Evolutionary conservation across 2,113 vertebrate species (phyloP), one percentile per base, ranked within the genome.

Genomic region (Pogonocichla stellata): DNA sequence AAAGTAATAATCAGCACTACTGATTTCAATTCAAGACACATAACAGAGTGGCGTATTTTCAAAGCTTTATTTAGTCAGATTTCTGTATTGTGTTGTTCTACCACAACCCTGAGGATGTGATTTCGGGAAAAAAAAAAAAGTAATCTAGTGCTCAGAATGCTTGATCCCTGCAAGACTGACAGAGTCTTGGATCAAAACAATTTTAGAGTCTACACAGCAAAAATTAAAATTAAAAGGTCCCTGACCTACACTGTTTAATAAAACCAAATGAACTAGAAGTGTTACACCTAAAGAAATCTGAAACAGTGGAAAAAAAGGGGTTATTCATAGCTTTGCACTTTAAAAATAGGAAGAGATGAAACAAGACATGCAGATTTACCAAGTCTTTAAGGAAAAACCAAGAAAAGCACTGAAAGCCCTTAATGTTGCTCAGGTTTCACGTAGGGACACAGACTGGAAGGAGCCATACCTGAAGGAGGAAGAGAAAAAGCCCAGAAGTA

Each of bases 341-440:
- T 73, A 97, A 92, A 71, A 95, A 97, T 36, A 97, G 96, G 92
- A 97, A 95, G 84, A 95, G 96, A 80, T 86, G 97, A 98, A 98
- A 97, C 97, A 95, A 99, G 98, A 98, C 98, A 98, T 98, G 97
- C 98, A 98, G 96, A 98, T 99, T 99, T 99, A 99, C 99, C 99
- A 98, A 99, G 98, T 99, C 98, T 99, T 98, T 98, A 99, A 98
- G 98, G 99, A 99, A 99, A 99, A 99, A 99, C 99, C 99, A 98
- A 99, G 98, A 99, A 99, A 99, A 99, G 99, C 98, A 99, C 99
- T 98, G 99, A 99, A 98, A 98, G 99, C 98, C 96, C 99, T 99
- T 99, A 99, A 98, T 99, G 99, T 97, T 99, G 99, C 97, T 99
- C 99, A 98, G 99, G 98, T 99, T 99, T 99, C 99, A 99, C 98